Conservation (phyloP, 2,888 invertebrate genomes). For the Ormyrus rosae region DNA sequence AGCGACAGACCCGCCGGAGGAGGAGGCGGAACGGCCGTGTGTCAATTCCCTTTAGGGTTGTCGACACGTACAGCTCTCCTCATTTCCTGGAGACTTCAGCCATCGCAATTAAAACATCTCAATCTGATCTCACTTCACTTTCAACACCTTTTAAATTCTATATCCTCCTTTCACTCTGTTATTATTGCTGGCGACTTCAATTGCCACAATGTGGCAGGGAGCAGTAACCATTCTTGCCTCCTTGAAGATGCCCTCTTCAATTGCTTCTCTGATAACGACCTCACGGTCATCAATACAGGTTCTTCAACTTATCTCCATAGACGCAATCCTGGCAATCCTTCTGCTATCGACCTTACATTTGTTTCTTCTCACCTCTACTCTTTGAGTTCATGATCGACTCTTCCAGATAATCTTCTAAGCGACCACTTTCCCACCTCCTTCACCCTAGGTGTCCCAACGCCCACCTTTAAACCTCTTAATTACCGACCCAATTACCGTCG, state of each 20-base stretch:
- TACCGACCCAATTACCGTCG: not conserved
- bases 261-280: constrained; percentile 6
- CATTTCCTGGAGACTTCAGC: constrained; percentile 27
- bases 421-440: constrained; percentile 37
- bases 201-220: not conserved
- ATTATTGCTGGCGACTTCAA: constrained; percentile 2
- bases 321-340: not conserved
- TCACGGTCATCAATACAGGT: constrained; percentile 38
- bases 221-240: constrained; percentile 6
- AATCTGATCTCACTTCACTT: not conserved
- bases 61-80: not conserved
- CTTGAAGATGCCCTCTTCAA: not conserved
- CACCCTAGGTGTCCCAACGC: not conserved
- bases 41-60: constrained; percentile 24
- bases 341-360: constrained; percentile 46
- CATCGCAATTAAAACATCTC: not conserved
- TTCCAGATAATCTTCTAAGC: constrained; percentile 38
- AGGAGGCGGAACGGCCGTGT: constrained; percentile 31
- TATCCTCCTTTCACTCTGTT: not conserved
- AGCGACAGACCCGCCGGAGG: constrained; percentile 5
- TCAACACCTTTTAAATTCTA: not conserved
- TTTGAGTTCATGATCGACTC: constrained; percentile 31
- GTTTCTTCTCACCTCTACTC: constrained; percentile 26
- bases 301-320: constrained; percentile 32
- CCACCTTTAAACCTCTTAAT: not conserved